Percentiles rank a stretch among this genome's conserved stretches.
Conservation (phyloP, 2,888 invertebrate genomes). For the Uropetala carovei region DNA sequence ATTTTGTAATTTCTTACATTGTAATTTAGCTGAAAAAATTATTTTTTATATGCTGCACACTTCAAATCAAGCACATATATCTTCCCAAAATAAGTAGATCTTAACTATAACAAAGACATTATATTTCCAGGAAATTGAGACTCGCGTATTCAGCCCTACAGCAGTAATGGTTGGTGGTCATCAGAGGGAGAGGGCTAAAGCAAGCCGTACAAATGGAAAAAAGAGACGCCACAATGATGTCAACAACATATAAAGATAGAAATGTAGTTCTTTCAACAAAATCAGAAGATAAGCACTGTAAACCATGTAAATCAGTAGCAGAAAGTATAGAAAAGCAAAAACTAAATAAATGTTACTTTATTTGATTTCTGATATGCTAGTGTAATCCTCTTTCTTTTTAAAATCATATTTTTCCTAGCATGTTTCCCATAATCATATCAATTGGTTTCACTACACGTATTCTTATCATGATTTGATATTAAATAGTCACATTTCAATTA, state of each 20-base stretch:
- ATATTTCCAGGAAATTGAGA: conserved; percentile 75
- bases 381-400: too few relatives aligned
- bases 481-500: too few relatives aligned
- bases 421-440: too few relatives aligned
- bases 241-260: conserved; percentile 3
- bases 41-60: neutral
- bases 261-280: neutral
- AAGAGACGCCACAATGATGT: conserved; percentile 61
- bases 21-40: too few relatives aligned
- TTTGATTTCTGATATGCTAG: too few relatives aligned
- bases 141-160: conserved; percentile 77
- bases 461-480: too few relatives aligned
- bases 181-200: conserved; percentile 69
- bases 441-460: too few relatives aligned
- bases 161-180: conserved; percentile 70
- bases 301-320: neutral
- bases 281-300: neutral
- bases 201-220: conserved; percentile 34
- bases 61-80: neutral
- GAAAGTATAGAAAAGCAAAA: neutral
- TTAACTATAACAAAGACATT: conserved; percentile 11
- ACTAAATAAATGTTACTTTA: neutral
- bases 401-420: too few relatives aligned
- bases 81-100: neutral
- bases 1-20: too few relatives aligned